phyloP scores from a whole-genome alignment of 2,888 invertebrate genomes.

The Apodemia zela region DNA sequence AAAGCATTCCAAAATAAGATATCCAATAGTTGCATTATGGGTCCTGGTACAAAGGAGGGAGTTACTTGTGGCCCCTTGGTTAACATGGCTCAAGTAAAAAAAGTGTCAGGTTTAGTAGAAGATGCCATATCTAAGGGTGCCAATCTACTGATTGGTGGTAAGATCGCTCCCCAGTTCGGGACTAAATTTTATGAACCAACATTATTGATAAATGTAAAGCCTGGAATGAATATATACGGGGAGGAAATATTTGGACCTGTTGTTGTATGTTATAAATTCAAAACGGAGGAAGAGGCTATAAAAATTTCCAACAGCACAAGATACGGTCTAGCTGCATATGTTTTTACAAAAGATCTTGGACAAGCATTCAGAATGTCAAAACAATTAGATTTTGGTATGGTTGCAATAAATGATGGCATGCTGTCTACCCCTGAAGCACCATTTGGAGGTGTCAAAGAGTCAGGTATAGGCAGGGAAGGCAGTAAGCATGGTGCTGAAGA shows the following conservation, averaged over 20 bases:
- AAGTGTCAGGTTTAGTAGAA: conserved; percentile 88
- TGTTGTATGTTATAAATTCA: conserved; percentile 91
- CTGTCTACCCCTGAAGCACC: conserved; percentile 95
- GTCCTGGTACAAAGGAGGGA: conserved; percentile 86
- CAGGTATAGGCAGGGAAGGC: conserved; percentile 97
- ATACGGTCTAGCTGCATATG: conserved; percentile 96
- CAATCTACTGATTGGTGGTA: conserved; percentile 88
- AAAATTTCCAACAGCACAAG: conserved; percentile 89
- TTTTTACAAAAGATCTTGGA: conserved; percentile 88
- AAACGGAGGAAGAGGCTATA: conserved; percentile 92
- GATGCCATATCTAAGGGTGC: conserved; percentile 95
- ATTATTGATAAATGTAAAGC: conserved; percentile 87
- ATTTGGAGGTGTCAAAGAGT: conserved; percentile 99
- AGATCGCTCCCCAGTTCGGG: conserved; percentile 83
- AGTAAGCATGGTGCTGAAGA: conserved; percentile 95
- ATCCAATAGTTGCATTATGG: conserved; percentile 86
- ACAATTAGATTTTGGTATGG: conserved; percentile 94
- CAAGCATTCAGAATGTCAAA: conserved; percentile 91
- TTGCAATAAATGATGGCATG: conserved; percentile 97
- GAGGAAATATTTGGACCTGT: conserved; percentile 99
- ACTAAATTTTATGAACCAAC: conserved; percentile 94
- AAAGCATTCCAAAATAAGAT: conserved; percentile 85
- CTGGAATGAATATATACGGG: conserved; percentile 89
- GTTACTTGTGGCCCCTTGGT: conserved; percentile 95
- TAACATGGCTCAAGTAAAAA: conserved; percentile 90